A percentile compares a stretch with the other conserved stretches of the same genome.
These are phyloP conservation scores for Ibycter americanus DNA, from an alignment of 2,797 vertebrate genomes.

Conservation along the genomic window DNA sequence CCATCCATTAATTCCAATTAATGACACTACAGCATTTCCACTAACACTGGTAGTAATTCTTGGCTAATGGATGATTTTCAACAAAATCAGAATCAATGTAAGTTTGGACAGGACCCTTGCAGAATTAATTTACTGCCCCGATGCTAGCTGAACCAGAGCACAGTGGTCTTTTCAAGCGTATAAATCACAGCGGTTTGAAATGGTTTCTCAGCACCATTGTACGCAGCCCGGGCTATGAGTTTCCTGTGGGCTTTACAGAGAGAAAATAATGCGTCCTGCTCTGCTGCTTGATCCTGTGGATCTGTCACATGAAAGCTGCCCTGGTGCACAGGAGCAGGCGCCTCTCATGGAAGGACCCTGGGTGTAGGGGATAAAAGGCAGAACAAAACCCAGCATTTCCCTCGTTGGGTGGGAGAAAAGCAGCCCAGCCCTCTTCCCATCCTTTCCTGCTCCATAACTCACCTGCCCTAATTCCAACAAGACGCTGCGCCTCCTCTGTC, in stretches of 20 bases:
- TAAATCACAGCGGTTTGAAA: slow-evolving; percentile 50
- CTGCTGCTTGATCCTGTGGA: background rate
- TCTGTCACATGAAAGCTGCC: background rate
- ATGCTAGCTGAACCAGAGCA: slow-evolving; percentile 33
- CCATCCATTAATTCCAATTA: slow-evolving; percentile 81
- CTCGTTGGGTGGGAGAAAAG: background rate
- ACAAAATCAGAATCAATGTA: slow-evolving; percentile 75
- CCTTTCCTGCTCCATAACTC: background rate
- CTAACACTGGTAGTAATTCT: slow-evolving; percentile 77
- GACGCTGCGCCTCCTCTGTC: background rate
- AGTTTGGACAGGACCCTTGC: slow-evolving; percentile 69
- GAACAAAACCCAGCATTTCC: background rate
- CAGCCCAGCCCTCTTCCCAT: background rate
- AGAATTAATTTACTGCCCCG: slow-evolving; percentile 65
- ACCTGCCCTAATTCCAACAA: background rate
- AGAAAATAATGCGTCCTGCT: background rate
- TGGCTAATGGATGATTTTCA: slow-evolving; percentile 76
- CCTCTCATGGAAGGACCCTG: background rate
- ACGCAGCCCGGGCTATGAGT: background rate
- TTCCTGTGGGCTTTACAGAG: background rate
- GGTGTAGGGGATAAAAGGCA: background rate
- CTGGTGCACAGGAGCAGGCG: too few species aligned
- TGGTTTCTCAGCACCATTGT: background rate
- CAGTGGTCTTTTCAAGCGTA: background rate
- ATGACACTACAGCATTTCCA: slow-evolving; percentile 75